These are phyloP conservation scores for Brachyrhaphis roseni DNA, from an alignment of 2,797 vertebrate genomes.

Conservation along the genomic window DNA sequence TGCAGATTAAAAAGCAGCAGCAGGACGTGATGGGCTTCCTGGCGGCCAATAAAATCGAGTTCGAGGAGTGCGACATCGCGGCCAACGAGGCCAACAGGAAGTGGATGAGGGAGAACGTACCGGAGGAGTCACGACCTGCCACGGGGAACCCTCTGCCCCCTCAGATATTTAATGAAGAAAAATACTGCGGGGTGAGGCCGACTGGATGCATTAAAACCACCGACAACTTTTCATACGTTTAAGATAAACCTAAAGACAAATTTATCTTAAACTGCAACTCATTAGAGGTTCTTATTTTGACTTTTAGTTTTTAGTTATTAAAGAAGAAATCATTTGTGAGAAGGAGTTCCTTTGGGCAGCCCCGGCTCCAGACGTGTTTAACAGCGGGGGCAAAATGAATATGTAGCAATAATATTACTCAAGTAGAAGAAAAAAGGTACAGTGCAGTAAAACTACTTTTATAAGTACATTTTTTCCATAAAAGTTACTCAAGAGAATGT, in stretches of 20 bases:
- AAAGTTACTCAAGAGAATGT: no score
- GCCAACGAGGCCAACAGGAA: constrained; percentile 93
- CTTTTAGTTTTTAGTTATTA: background rate
- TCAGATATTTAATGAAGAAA: constrained; percentile 92
- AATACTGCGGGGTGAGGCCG: constrained; percentile 91
- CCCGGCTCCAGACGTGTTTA: no score
- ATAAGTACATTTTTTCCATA: no score
- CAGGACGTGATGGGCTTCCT: constrained; percentile 94
- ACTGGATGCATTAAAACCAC: no score
- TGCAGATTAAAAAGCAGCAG: constrained; percentile 97
- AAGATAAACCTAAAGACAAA: background rate
- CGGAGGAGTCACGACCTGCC: constrained; percentile 86
- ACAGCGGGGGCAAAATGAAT: no score
- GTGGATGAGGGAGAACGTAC: constrained; percentile 97
- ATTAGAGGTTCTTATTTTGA: background rate
- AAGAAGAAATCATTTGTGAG: background rate
- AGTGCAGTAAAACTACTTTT: no score
- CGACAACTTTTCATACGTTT: no score
- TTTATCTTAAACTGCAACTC: background rate
- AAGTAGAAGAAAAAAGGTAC: no score
- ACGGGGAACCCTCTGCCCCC: constrained; percentile 92
- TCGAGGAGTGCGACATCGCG: constrained; percentile 95
- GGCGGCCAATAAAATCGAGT: constrained; percentile 93
- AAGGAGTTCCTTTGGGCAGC: background rate
- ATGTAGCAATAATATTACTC: no score